Evolutionary conservation across 2,797 vertebrate genomes (phyloP).

Genomic region (Tinamus major): DNA sequence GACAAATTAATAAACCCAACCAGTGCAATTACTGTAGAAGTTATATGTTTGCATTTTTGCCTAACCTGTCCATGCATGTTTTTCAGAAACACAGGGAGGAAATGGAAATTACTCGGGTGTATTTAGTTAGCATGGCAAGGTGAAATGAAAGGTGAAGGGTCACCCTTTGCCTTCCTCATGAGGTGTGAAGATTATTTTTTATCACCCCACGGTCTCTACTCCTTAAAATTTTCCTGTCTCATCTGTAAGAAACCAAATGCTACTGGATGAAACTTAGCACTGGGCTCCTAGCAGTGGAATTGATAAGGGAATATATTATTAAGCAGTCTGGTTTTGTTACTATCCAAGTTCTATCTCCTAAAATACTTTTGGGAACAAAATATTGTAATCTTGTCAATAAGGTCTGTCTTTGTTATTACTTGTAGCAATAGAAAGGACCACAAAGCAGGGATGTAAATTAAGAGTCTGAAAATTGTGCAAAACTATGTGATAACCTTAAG

Average conservation of each 20-base stretch:
- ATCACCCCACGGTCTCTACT: neutral
- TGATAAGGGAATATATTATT: neutral
- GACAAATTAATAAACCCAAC: constrained; percentile 78
- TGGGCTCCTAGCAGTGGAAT: neutral
- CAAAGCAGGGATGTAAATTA: neutral
- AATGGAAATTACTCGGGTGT: constrained; percentile 31
- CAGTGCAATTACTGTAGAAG: constrained; percentile 64
- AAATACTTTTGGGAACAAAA: neutral
- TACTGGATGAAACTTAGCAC: neutral
- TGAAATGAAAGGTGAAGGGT: neutral
- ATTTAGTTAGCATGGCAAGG: neutral
- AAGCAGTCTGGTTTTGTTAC: neutral
- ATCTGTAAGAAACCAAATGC: neutral
- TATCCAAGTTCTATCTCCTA: neutral
- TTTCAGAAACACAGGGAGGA: constrained; percentile 23
- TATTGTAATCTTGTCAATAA: neutral
- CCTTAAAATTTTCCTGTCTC: neutral
- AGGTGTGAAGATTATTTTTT: neutral
- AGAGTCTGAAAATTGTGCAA: neutral
- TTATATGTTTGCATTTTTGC: constrained; percentile 64
- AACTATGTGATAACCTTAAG: neutral
- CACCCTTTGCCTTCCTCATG: neutral
- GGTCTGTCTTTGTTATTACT: neutral
- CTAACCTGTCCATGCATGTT: constrained; percentile 41
- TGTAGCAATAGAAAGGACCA: neutral